These are phyloP conservation scores for Sapajus apella DNA, from an alignment of 2,113 vertebrate genomes.

Conservation along the genomic window DNA sequence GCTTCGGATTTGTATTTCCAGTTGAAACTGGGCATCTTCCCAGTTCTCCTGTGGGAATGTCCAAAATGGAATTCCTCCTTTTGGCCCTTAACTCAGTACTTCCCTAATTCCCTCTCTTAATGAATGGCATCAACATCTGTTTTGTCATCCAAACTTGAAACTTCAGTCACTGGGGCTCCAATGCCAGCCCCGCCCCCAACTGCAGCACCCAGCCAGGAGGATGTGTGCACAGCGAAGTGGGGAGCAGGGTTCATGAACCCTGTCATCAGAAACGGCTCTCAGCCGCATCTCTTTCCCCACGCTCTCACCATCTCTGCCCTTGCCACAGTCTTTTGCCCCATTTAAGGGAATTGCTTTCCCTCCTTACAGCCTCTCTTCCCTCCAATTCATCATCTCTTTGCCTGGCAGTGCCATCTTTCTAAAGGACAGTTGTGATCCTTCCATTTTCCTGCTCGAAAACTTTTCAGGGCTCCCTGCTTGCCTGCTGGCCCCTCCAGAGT, in stretches of 20 bases:
- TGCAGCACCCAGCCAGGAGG: background rate
- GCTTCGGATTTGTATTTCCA: background rate
- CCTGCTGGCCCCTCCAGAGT: background rate
- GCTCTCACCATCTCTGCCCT: background rate
- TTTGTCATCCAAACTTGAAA: background rate
- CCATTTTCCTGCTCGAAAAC: background rate
- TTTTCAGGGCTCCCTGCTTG: background rate
- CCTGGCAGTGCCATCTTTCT: background rate
- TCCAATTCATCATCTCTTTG: background rate
- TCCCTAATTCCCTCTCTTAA: background rate
- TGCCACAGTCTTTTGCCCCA: background rate
- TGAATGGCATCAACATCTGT: background rate
- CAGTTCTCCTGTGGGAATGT: background rate
- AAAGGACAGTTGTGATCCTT: background rate
- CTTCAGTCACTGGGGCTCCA: background rate
- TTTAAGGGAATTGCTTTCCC: background rate
- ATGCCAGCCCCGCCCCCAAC: fast-evolving
- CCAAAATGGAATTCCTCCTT: background rate
- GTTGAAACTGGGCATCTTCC: background rate
- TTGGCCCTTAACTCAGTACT: background rate
- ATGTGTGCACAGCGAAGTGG: too few relatives aligned
- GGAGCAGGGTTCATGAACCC: background rate
- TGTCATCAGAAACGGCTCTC: fast-evolving
- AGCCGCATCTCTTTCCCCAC: background rate
- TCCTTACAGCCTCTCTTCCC: background rate